These are phyloP conservation scores for Tethya wilhelma DNA, from an alignment of 37 sponge, comb jelly and placozoan species.

Conservation along the genomic window DNA sequence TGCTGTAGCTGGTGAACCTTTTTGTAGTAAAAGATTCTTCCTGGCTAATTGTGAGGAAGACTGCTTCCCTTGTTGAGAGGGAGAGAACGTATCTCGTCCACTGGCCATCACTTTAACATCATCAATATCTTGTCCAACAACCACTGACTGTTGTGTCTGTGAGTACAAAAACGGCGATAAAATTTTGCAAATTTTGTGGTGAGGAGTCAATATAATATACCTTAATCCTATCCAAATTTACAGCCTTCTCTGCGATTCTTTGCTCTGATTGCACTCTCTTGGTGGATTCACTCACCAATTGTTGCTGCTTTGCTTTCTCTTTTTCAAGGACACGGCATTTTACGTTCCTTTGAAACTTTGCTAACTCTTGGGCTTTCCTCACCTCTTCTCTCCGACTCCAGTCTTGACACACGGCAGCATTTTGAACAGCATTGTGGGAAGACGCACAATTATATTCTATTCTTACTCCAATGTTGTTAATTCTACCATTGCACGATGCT, in stretches of 20 bases:
- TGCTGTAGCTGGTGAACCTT: not conserved
- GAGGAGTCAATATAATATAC: not conserved
- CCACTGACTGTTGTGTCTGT: not conserved
- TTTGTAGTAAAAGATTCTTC: not conserved
- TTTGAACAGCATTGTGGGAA: not conserved
- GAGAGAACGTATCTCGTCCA: not conserved
- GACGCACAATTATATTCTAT: conserved; percentile 5
- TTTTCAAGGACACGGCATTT: conserved; percentile 24
- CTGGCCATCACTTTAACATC: conserved; percentile 17
- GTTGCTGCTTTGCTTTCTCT: conserved; percentile 17
- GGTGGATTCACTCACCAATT: not conserved
- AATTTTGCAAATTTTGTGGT: not conserved
- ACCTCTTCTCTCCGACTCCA: not conserved
- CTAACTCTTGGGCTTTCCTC: conserved; percentile 23
- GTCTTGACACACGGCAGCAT: conserved; percentile 6
- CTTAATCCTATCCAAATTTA: conserved; percentile 4
- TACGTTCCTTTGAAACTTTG: conserved; percentile 40
- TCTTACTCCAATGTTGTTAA: conserved; percentile 16
- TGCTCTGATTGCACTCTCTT: conserved; percentile 3
- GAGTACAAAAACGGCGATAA: not conserved
- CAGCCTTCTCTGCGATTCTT: conserved; percentile 7
- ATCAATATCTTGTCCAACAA: conserved; percentile 18
- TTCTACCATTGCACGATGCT: conserved; percentile 48
- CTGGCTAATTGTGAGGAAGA: conserved; percentile 20
- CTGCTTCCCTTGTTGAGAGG: not conserved